Base-by-base conservation (phyloP, 2,888 invertebrate species). In the Lycocerus yunnanus region DNA sequence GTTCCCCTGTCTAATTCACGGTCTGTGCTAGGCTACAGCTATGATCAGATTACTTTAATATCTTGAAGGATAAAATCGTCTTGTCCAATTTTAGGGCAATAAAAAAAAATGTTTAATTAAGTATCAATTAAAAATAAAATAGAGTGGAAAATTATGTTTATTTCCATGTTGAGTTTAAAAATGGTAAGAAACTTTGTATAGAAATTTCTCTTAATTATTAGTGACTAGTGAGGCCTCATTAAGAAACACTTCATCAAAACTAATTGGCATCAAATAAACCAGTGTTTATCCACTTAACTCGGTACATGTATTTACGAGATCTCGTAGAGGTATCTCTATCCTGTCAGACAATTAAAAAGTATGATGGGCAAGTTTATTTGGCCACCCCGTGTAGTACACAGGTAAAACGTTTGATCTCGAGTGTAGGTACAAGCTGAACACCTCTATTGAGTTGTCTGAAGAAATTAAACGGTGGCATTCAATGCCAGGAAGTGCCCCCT, bases 401-500 rank as follows among this genome's bases (percentile, higher is more conserved):
- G 81, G 81, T 81, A 80, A 76, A 77, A 74, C 75, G 80, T 78
- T 78, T 76, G 77, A 75, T 77, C 76, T 76, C 70, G 78, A 69
- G 74, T 77, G 77, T 77, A 63, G 61, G 77, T 73, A 71, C 79
- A 75, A 80, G 78, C 79, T 73, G 81, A 81, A 83, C 84, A 83
- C 83, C 82, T 83, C 82, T 82, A 84, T 85, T 85, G 80, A 84
- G 82, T 81, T 82, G 84, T 83, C 83, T 83, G 83, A 82, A 82
- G 83, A 82, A 84, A 85, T 84, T 84, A 84, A 83, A 84, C 82
- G 83, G 81, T 82, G 77, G 80, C 81, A 82, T 83, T 82, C 80
- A 82, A 80, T 79, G 78, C 81, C 82, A 85, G 84, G 84, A 84
- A 84, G 81, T 84, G 77, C 76, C 79, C 81, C 80, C 80, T 80